Percentiles rank a stretch among this genome's conserved stretches.
These are phyloP conservation scores for Balearica regulorum DNA, from an alignment of 2,797 vertebrate genomes.

Conservation along the genomic window DNA sequence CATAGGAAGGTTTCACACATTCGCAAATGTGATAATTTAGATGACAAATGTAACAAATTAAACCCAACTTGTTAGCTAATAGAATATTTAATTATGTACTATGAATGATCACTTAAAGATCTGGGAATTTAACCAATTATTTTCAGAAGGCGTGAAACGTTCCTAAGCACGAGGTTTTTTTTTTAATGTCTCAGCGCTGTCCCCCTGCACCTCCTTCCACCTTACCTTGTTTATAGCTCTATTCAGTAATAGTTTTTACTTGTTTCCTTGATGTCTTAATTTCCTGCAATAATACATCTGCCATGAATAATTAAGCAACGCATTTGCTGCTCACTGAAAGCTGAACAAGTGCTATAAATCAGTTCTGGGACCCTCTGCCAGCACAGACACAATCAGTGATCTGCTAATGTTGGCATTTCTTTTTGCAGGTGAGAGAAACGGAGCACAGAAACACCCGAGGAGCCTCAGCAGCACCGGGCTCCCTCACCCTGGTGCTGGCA, in stretches of 20 bases:
- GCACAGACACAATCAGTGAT: conserved; percentile 28
- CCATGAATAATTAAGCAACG: conserved; percentile 77
- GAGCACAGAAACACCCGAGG: background rate
- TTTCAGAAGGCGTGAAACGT: background rate
- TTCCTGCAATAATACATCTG: conserved; percentile 75
- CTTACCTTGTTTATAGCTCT: conserved; percentile 61
- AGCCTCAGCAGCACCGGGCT: background rate
- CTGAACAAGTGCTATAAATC: conserved; percentile 70
- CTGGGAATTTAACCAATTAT: conserved; percentile 36
- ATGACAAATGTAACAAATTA: conserved; percentile 69
- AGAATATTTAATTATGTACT: conserved; percentile 55
- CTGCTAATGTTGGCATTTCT: background rate
- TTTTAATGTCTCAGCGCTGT: background rate
- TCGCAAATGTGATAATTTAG: conserved; percentile 48
- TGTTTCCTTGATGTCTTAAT: conserved; percentile 71
- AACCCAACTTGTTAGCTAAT: conserved; percentile 49
- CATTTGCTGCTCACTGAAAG: conserved; percentile 69
- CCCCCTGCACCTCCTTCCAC: background rate
- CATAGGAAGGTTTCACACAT: conserved; percentile 16
- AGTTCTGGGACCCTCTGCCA: conserved; percentile 63
- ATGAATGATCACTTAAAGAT: conserved; percentile 31
- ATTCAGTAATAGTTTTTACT: conserved; percentile 67
- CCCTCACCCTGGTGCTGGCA: background rate
- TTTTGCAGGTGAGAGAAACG: background rate
- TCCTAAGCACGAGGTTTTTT: background rate